Percentiles rank a stretch among this genome's conserved stretches.
phyloP scores from a whole-genome alignment of 2,113 vertebrate genomes.

The Eretmochelys imbricata region DNA sequence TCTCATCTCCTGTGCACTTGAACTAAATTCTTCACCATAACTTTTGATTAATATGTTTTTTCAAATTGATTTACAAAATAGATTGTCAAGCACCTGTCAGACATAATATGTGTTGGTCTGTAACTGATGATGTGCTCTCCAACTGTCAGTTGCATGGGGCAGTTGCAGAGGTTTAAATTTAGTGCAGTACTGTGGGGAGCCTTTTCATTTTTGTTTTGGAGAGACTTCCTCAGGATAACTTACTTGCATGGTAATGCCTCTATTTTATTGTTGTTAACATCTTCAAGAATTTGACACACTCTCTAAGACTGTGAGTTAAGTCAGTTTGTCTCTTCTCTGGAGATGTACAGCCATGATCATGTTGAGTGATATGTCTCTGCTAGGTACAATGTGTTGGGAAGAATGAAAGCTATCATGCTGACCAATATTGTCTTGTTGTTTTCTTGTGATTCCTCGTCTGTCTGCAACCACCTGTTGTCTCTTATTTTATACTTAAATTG shows the following conservation, averaged over 20 bases:
- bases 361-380: not conserved
- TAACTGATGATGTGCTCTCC: not conserved
- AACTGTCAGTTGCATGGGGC: not conserved
- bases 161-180: not conserved
- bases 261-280: not conserved
- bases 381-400: not conserved
- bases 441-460: not conserved
- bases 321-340: rapidly evolving
- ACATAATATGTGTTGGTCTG: not conserved
- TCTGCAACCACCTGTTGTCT: not conserved
- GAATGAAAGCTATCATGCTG: not conserved
- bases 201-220: rapidly evolving
- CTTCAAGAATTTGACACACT: not conserved
- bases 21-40: not conserved
- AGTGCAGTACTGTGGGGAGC: not conserved
- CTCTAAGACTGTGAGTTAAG: not conserved
- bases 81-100: not conserved
- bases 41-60: not conserved
- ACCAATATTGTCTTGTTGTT: not conserved
- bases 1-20: rapidly evolving
- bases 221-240: not conserved
- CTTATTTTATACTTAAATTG: not conserved
- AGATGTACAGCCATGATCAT: not conserved
- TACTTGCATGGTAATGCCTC: rapidly evolving
- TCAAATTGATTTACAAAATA: not conserved